Evolutionary conservation across 2,888 invertebrate species (phyloP).

Genomic region (Anodontia alba): DNA sequence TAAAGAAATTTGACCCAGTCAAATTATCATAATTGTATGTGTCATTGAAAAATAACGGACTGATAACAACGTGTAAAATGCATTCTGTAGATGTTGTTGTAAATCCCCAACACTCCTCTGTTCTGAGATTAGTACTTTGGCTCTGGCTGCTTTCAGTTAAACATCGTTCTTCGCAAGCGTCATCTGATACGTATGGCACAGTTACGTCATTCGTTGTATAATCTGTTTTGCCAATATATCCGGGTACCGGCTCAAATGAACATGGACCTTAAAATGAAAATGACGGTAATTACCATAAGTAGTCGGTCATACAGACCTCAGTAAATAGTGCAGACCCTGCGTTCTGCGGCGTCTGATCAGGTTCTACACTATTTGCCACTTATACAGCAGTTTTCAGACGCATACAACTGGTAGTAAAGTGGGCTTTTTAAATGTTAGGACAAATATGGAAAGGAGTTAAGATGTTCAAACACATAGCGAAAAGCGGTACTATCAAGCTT

Average conservation of each 20-base stretch:
- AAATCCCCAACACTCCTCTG: conserved; percentile 50
- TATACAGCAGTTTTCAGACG: too few species aligned
- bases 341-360: too few species aligned
- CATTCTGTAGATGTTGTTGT: conserved; percentile 29
- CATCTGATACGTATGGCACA: conserved; percentile 22
- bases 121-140: neutral
- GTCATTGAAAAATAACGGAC: conserved; percentile 25
- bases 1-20: conserved; percentile 10
- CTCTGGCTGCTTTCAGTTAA: neutral
- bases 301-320: too few species aligned
- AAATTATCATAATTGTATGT: neutral
- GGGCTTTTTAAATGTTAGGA: too few species aligned
- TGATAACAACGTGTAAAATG: conserved; percentile 31
- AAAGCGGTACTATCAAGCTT: too few species aligned
- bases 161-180: conserved; percentile 31
- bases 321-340: too few species aligned
- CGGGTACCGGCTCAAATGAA: conserved; percentile 25
- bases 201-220: conserved; percentile 34
- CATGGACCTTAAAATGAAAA: conserved; percentile 22
- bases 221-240: conserved; percentile 21
- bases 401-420: too few species aligned
- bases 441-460: too few species aligned
- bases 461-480: too few species aligned
- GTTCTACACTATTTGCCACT: too few species aligned
- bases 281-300: too few species aligned